Conservation (phyloP, 2,888 invertebrate species). For the Limnephilus lunatus region DNA sequence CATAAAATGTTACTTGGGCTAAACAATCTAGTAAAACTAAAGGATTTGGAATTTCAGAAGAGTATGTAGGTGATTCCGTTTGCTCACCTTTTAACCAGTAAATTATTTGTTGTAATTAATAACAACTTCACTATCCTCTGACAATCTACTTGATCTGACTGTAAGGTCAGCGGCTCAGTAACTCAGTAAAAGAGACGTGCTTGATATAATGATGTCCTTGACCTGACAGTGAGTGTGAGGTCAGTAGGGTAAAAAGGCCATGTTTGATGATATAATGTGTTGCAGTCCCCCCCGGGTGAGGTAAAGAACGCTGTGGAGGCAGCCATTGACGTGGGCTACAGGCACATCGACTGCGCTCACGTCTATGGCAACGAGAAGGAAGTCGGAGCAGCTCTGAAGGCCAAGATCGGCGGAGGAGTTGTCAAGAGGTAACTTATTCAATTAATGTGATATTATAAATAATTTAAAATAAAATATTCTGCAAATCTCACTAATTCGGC, state of each 20-base stretch:
- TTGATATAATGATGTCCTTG: not conserved
- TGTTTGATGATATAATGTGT: not conserved
- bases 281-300: constrained; percentile 82
- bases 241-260: too few relatives aligned
- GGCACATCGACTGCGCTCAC: constrained; percentile 87
- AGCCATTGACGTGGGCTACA: constrained; percentile 87
- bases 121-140: not conserved
- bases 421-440: constrained; percentile 78
- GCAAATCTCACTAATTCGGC: not conserved
- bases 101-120: not conserved
- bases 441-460: not conserved
- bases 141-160: not conserved
- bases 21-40: too few relatives aligned
- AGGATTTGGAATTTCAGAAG: not conserved
- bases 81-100: not conserved
- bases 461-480: not conserved
- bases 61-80: not conserved
- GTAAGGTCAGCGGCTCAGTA: too few relatives aligned
- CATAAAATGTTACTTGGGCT: not conserved
- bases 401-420: constrained; percentile 81
- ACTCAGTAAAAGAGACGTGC: too few relatives aligned
- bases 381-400: constrained; percentile 83
- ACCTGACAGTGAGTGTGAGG: not conserved
- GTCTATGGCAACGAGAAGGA: constrained; percentile 87
- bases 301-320: constrained; percentile 83